Evolutionary conservation across 2,113 vertebrate species (phyloP), one percentile per base, ranked within the genome.

Genomic region (Ictalurus furcatus): DNA sequence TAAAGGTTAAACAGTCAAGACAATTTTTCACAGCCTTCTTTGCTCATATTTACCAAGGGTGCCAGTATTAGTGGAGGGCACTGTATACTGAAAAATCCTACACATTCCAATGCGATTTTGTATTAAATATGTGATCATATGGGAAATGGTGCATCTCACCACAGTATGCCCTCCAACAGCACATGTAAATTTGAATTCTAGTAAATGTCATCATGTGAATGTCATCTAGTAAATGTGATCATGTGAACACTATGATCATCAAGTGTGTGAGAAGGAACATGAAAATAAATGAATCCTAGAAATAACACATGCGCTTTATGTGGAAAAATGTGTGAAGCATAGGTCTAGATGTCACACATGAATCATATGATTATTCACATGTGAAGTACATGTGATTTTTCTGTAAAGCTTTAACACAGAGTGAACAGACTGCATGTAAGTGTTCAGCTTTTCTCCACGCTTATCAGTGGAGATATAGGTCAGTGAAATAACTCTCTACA

Each of bases 401-500:
- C 1, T 7, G 78, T 19, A 58, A 59, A 59, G 80, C 54, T 82
- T 30, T 56, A 37, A 56, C 84, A 44, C 23, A 2, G 14, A 13
- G 17, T 37, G 16, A 11, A 23, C 59, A 14, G 65, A 73, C 65
- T 65, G 59, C 48, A 74, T 81, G 44, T 74, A 63, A 84, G 81
- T 69, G 88, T 56, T 52, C 56, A 34, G 80, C 63, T 79, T 69
- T 74, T 89, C 71, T 88, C 37, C 3, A 34, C 6, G 4, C 85
- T 90, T 88, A 91, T 91, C 91, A 34, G 1, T 8, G 28, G 67
- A 44, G 73, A 90, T 91, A 87, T 90, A 87, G 85, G 40, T 69
- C 82, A 91, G 80, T 85, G 40, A 76, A 44, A 88, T 69, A 85
- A 83, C 71, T 87, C 78, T 89, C 85, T 83, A 88, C 76, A 86